Base-by-base conservation (phyloP, 2,888 invertebrate genomes). In the Linnaemya tessellans region DNA sequence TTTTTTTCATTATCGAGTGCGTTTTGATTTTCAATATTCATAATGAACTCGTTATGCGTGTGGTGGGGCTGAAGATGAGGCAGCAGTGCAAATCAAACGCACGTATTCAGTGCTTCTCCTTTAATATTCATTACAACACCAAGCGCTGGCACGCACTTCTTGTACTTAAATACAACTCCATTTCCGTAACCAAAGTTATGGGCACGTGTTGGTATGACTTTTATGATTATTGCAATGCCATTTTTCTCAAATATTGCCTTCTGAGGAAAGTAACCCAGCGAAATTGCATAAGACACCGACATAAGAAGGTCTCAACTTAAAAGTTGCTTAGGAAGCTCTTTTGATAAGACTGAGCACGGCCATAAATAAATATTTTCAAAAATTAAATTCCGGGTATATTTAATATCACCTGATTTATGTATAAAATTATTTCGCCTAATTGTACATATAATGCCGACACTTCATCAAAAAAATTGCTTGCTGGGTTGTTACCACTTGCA, bases 161-260 rank as follows among this genome's bases (percentile, higher is more conserved):
- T 77, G 78, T 67, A 58, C 77, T 71, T 71, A 65, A 78, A 71
- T 13, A 67, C 65, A 54, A 79, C 82, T 82, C 77, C 73, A 80
- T 82, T 84, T 86, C 86, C 84, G 86, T 58, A 84, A 84, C 71
- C 78, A 73, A 67, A 78, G 84, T 68, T 68, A 60, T 58, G 71
- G 30, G 73, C 87, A 87, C 87, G 87, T 87, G 87, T 78, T 80
- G 79, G 70, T 77, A 74, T 85, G 87, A 87, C 87, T 87, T 86
- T 88, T 86, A 87, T 87, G 85, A 84, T 86, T 87, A 88, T 88
- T 88, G 85, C 75, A 67, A 68, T 49, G 18, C 25, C 62, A 60
- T 65, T 75, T 70, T 58, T 83, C 64, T 20, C 0, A 38, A 20
- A 13, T 0, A 58, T 20, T n/a, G 10, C 56, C 64, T 73, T 15